Base-by-base conservation (phyloP, 2,888 invertebrate genomes). In the Tribolium freemani region DNA sequence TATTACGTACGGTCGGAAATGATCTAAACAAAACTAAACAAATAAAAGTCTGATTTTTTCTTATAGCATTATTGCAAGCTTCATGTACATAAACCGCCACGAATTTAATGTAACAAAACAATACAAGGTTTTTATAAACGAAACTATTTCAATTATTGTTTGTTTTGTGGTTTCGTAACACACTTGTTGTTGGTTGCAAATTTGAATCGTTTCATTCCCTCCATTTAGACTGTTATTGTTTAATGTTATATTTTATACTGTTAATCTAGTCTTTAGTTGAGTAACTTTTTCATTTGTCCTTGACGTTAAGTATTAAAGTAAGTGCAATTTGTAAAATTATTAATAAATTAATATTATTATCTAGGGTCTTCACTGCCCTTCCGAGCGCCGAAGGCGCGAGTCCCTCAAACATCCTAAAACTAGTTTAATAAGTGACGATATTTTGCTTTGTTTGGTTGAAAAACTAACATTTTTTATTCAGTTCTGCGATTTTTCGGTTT, bases 261-360 rank as follows among this genome's bases (percentile, higher is more conserved):
- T 70, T 70, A 70, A 73, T 73, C 73, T 73, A 73, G 73, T 73
- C 73, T 70, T 69, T 67, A 70, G 60, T 73, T 69, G 44, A 54
- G 38, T 57, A 58, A 53, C 38, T 64, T 64, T 44, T 58, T 38
- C 48, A 60, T 69, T 64, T 13, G 45, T 54, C 26, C 46, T 30
- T 26, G 9, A 56, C 13, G 11, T 48, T 26, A 26, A 26, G 20
- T 64, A 21, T 70, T 63, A 31, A 60, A 64, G 16, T 63, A 56
- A 69, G 72, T 71, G 71, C 58, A 69, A 75, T 74, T 71, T 67
- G 44, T 46, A 16, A 48, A 11, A 48, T 4, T 45, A n/a, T 45
- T 45, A 48, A 48, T 48, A 48, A 48, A 48, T 48, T 48, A 48
- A 48, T 48, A 48, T 13, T 48, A 48, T 48, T 48, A 48, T 45